Percentiles rank a stretch among this genome's conserved stretches.
phyloP scores from a whole-genome alignment of 2,888 invertebrate genomes.

The Erebia epiphron region DNA sequence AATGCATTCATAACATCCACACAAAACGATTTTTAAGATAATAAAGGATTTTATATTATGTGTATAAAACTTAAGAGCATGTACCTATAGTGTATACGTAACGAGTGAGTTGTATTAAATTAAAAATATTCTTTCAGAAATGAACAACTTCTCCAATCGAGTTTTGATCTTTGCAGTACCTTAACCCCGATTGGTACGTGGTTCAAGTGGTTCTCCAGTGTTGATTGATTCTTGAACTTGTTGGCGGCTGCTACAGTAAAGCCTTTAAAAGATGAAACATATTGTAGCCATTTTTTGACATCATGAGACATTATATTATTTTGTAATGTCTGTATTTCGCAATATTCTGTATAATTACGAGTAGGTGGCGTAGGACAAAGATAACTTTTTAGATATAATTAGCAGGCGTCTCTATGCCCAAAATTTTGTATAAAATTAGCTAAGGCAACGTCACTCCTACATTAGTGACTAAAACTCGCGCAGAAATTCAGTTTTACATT shows the following conservation, averaged over 20 bases:
- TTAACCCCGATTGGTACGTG: slow-evolving; percentile 23
- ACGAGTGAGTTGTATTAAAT: neutral
- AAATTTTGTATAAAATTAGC: slow-evolving; percentile 18
- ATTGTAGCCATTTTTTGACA: neutral
- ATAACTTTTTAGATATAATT: slow-evolving; percentile 10
- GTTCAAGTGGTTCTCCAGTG: slow-evolving; percentile 22
- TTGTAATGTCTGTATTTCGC: slow-evolving; percentile 5
- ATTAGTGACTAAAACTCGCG: neutral
- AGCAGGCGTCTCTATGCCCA: slow-evolving; percentile 1
- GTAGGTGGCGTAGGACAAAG: neutral
- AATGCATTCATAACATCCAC: neutral
- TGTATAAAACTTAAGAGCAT: neutral
- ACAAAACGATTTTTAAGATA: neutral
- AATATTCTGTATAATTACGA: slow-evolving; percentile 7
- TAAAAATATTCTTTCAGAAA: slow-evolving; percentile 2
- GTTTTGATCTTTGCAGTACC: slow-evolving; percentile 24
- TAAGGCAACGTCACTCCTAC: neutral
- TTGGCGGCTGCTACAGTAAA: slow-evolving; percentile 20
- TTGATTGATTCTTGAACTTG: slow-evolving; percentile 35
- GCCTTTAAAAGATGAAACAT: neutral
- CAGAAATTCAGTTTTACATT: neutral
- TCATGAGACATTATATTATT: neutral
- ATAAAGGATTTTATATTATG: neutral
- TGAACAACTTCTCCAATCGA: slow-evolving; percentile 14
- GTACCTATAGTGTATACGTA: too few species aligned